Base-by-base conservation (phyloP, 2,888 invertebrate species). In the Aromia moschata region DNA sequence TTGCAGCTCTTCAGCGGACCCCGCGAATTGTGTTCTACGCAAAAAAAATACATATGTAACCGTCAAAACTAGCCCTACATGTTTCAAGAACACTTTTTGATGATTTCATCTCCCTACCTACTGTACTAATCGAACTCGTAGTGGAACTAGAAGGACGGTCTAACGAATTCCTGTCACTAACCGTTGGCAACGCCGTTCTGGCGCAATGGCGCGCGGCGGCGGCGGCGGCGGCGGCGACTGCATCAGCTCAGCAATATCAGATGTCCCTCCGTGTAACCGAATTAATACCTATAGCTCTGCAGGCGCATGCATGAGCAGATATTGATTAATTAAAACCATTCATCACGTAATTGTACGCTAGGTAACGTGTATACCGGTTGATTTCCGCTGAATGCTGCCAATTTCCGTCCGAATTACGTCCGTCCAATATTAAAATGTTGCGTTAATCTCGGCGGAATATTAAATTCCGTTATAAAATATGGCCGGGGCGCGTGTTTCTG, bases 251-350 rank as follows among this genome's bases (percentile, higher is more conserved):
- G 52, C 52, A 40, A 58, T 61, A 61, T 61, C 58, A 55, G 55
- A 58, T 55, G 38, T 58, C 54, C 54, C 15, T 46, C 10, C 62
- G 49, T 52, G 38, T 59, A 56, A 58, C 56, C 40, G 41, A 58
- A 59, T 62, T 62, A 62, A 59, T 62, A 62, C 59, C 53, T 59
- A 51, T 41, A 17, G 57, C 51, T 57, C 38, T 44, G 44, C 51
- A 30, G 31, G 58, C 55, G 43, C 46, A 56, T 59, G 59, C 58
- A 58, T 40, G 58, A 55, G 46, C 52, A 54, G 53, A 46, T 64
- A 64, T 65, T 64, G 59, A 60, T 51, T 65, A 63, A 68, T 65
- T 68, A 68, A 65, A 68, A 64, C 64, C 65, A 65, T 65, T 65
- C 64, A 68, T 63, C 65, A 64, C 31, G 17, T 52, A 52, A 52